A percentile compares a stretch with the other conserved stretches of the same genome.
These are phyloP conservation scores for Chaenocephalus aceratus DNA, from an alignment of 2,113 vertebrate species.

Conservation along the genomic window DNA sequence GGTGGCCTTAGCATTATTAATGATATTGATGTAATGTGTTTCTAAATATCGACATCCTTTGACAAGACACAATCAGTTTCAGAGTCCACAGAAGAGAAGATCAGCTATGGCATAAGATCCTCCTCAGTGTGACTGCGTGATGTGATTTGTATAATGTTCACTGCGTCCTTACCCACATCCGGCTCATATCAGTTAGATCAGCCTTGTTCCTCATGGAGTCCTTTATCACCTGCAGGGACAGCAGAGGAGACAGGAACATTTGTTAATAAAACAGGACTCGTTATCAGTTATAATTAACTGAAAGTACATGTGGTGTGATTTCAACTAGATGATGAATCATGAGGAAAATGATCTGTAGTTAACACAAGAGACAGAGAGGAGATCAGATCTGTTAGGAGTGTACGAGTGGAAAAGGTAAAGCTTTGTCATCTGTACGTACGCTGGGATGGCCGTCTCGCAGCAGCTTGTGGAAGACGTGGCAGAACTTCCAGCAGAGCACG, in stretches of 20 bases:
- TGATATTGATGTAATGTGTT: neutral
- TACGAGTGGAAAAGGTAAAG: neutral
- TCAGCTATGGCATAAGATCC: neutral
- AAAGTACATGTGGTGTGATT: neutral
- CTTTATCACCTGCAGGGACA: slow-evolving; percentile 90
- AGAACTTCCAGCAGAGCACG: slow-evolving; percentile 99
- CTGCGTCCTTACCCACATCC: slow-evolving; percentile 94
- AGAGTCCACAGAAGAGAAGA: neutral
- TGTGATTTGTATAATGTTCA: slow-evolving; percentile 5
- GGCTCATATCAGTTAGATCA: slow-evolving; percentile 96
- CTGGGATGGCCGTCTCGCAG: slow-evolving; percentile 96
- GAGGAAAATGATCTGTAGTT: neutral
- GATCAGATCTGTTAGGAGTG: neutral
- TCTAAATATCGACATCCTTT: too few relatives aligned
- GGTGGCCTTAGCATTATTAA: neutral
- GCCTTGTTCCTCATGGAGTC: slow-evolving; percentile 96
- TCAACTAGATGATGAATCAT: neutral
- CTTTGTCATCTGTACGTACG: slow-evolving; percentile 80
- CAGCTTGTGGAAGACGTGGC: slow-evolving; percentile 98
- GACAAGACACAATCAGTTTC: neutral
- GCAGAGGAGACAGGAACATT: neutral
- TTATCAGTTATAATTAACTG: neutral
- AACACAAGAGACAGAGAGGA: neutral
- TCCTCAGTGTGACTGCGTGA: neutral
- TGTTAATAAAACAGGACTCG: neutral